Evolutionary conservation across 2,888 invertebrate species (phyloP).

Genomic region (Eupithecia abbreviata): DNA sequence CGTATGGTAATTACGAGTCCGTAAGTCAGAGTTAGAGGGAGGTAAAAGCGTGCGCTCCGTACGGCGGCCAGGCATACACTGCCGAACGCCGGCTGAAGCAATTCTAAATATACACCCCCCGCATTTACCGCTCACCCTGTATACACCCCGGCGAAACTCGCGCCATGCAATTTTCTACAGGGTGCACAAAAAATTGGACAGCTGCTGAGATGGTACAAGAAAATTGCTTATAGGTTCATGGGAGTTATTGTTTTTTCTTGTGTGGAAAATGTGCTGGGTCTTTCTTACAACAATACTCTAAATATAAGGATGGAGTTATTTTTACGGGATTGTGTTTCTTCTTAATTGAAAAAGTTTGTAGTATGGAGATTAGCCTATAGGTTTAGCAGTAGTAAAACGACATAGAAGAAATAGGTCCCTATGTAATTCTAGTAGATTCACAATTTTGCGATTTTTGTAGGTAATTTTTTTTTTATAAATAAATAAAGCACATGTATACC

Average conservation of each 20-base stretch:
- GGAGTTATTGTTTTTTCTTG: conserved; percentile 10
- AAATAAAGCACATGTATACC: too few relatives aligned
- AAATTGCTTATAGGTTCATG: conserved; percentile 26
- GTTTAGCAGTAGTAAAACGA: neutral
- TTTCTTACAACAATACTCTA: neutral
- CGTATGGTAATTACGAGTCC: conserved; percentile 71
- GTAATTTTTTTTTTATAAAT: too few relatives aligned
- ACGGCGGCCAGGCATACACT: conserved; percentile 72
- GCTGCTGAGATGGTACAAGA: conserved; percentile 27
- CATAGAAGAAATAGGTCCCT: neutral
- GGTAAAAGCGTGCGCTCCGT: conserved; percentile 62
- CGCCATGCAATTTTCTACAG: conserved; percentile 43
- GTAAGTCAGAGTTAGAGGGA: conserved; percentile 57
- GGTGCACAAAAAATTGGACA: conserved; percentile 36
- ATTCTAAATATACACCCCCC: conserved; percentile 82
- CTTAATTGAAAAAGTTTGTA: neutral
- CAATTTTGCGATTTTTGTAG: too few relatives aligned
- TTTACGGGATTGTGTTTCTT: neutral
- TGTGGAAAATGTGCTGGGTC: neutral
- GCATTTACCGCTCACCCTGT: conserved; percentile 66
- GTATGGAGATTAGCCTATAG: neutral
- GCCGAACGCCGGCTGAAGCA: conserved; percentile 64
- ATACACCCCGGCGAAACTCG: conserved; percentile 46
- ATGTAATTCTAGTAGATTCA: neutral
- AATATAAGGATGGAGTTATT: neutral